Percentiles rank a stretch among this genome's conserved stretches.
Conservation (phyloP, 2,797 vertebrate species). For the Cheirogaleus major region DNA sequence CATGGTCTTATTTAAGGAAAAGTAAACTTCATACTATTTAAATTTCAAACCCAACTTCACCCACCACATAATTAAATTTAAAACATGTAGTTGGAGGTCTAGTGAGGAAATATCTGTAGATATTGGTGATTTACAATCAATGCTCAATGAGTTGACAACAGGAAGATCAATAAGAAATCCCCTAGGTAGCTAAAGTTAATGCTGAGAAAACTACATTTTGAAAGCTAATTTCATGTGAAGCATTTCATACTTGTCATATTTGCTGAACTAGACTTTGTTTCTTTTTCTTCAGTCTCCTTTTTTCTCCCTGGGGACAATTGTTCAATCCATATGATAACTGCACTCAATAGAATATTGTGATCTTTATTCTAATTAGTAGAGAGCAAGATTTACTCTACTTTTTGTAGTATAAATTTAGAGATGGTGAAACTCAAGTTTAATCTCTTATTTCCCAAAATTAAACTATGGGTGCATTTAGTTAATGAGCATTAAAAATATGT, state of each 20-base stretch:
- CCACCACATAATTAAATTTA: not conserved
- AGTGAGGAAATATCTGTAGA: not conserved
- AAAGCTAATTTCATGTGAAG: not conserved
- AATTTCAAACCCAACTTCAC: not conserved
- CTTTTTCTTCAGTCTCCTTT: not conserved
- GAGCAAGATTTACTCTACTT: not conserved
- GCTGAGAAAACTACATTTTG: not conserved
- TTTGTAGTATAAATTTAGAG: not conserved
- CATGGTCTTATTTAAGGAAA: not conserved
- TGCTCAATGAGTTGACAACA: not conserved
- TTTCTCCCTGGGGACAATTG: not conserved
- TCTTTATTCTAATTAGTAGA: too few relatives aligned
- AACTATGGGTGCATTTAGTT: not conserved
- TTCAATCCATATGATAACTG: not conserved
- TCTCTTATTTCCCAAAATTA: not conserved
- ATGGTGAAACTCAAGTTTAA: not conserved
- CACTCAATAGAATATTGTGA: too few relatives aligned
- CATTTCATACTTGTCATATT: not conserved
- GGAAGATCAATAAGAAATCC: not conserved
- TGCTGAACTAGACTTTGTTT: not conserved
- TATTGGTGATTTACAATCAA: not conserved
- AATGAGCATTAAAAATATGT: not conserved
- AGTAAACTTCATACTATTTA: not conserved
- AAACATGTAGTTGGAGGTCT: not conserved
- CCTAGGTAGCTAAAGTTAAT: not conserved